A percentile compares a stretch with the other conserved stretches of the same genome.
phyloP scores from a whole-genome alignment of 1,140 invertebrate species.

The Eufriesea mexicana region DNA sequence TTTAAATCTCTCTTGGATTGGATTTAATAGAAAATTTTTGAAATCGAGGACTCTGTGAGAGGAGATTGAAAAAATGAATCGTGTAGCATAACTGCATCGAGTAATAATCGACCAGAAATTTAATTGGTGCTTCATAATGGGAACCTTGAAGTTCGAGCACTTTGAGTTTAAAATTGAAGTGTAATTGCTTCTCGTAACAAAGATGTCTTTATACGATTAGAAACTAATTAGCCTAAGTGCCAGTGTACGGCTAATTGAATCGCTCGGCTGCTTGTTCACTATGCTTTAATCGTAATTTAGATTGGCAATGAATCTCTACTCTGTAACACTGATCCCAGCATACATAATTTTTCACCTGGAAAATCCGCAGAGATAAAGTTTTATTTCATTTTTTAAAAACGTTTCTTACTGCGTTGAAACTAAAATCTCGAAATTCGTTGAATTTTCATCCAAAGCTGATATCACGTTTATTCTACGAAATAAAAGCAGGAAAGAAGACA shows the following conservation, averaged over 20 bases:
- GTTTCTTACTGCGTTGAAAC: neutral
- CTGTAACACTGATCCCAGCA: neutral
- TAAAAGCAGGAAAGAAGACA: neutral
- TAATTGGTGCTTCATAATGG: neutral
- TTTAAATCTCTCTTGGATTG: too few species aligned
- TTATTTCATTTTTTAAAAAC: neutral
- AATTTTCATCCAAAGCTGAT: neutral
- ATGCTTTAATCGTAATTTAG: neutral
- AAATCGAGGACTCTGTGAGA: too few species aligned
- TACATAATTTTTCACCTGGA: neutral
- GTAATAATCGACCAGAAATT: neutral
- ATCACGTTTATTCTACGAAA: neutral
- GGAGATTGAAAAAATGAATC: neutral
- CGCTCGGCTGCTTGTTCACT: neutral
- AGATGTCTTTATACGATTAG: constrained; percentile 5
- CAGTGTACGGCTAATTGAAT: neutral
- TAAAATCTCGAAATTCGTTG: neutral
- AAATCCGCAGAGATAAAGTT: neutral
- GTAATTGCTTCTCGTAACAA: neutral
- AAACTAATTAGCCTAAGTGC: neutral
- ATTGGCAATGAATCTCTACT: neutral
- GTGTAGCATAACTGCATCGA: neutral
- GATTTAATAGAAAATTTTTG: too few species aligned
- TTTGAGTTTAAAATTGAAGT: neutral
- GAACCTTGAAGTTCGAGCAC: neutral